phyloP scores from a whole-genome alignment of 2,797 vertebrate genomes.

The Chromobotia macracanthus region DNA sequence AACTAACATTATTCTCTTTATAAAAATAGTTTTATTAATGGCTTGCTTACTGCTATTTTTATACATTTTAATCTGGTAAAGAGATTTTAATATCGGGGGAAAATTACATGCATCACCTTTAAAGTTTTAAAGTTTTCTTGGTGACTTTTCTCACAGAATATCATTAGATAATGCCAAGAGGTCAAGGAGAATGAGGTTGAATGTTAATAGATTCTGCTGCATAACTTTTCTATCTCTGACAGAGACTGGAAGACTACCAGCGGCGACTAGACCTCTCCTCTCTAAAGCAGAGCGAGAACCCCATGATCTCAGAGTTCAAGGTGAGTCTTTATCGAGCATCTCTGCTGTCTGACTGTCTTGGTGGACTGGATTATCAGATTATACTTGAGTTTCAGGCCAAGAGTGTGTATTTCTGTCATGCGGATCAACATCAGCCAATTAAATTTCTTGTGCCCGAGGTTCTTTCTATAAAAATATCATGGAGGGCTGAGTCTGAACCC shows the following conservation, averaged over 20 bases:
- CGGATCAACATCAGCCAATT: neutral
- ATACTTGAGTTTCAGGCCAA: neutral
- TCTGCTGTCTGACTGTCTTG: neutral
- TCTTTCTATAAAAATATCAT: neutral
- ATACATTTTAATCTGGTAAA: neutral
- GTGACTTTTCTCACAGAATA: neutral
- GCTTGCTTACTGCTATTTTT: neutral
- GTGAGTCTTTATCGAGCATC: conserved; percentile 65
- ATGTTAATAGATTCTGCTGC: conserved; percentile 29
- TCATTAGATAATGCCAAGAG: conserved; percentile 5
- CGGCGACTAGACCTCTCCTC: conserved; percentile 90
- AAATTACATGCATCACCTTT: neutral
- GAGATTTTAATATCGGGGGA: neutral
- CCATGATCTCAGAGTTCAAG: conserved; percentile 91
- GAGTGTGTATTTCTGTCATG: neutral
- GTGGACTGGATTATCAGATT: neutral
- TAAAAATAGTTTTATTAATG: neutral
- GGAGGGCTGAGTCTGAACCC: neutral
- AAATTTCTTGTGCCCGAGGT: too few relatives aligned
- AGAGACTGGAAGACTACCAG: conserved; percentile 94
- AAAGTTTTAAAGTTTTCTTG: neutral
- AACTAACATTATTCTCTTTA: neutral
- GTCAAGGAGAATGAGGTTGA: neutral
- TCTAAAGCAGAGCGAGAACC: conserved; percentile 91
- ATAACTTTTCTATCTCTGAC: conserved; percentile 26